Percentiles rank a stretch among this genome's conserved stretches.
Conservation (phyloP, 2,113 vertebrate species). For the Psilopogon haemacephalus region DNA sequence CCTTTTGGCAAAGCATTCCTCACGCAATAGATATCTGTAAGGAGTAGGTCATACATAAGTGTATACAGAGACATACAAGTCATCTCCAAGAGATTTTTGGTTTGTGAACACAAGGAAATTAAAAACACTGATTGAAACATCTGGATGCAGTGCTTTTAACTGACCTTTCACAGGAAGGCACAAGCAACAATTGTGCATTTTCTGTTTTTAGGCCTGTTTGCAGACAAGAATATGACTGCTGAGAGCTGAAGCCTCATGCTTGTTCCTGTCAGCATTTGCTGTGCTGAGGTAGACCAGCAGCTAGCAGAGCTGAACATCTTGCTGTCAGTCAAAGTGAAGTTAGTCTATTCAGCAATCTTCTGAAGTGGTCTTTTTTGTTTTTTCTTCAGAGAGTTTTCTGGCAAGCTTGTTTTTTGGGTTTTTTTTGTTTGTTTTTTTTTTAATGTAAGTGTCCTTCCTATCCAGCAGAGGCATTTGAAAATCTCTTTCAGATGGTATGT, state of each 20-base stretch:
- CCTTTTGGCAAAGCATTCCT: not conserved
- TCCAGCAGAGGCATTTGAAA: not conserved
- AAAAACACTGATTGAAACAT: slow-evolving; percentile 18
- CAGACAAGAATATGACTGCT: not conserved
- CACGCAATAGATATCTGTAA: not conserved
- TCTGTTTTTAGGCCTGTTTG: not conserved
- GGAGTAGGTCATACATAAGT: not conserved
- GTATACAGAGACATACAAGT: not conserved
- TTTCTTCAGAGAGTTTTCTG: not conserved
- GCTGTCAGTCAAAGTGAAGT: not conserved
- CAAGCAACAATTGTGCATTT: not conserved
- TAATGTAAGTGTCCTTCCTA: not conserved
- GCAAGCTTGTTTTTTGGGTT: not conserved
- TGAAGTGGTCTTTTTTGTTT: not conserved
- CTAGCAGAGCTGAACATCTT: not conserved
- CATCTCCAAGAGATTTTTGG: not conserved
- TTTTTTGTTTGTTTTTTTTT: not conserved
- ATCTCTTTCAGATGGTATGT: not conserved
- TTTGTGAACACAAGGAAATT: slow-evolving; percentile 18
- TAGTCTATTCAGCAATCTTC: not conserved
- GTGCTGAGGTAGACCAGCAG: not conserved
- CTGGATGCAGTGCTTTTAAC: not conserved
- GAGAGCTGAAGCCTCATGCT: not conserved
- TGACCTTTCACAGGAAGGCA: not conserved
- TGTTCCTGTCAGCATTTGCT: not conserved